A percentile compares a stretch with the other conserved stretches of the same genome.
Conservation (phyloP, 1,140 invertebrate species). For the Akabosia matsudoensis region DNA sequence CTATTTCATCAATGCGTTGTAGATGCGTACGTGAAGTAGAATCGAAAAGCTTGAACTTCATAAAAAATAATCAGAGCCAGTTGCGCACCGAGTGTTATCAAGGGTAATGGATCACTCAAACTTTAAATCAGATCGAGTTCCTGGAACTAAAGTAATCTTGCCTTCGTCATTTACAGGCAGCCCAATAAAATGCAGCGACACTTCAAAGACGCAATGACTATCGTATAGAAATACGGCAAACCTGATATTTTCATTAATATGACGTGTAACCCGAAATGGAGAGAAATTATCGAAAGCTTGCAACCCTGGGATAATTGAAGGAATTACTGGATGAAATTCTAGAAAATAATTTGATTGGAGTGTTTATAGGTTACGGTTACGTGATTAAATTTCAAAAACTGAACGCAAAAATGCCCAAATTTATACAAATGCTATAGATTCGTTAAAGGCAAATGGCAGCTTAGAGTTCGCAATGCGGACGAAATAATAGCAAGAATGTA, state of each 20-base stretch:
- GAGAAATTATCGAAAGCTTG: slow-evolving; percentile 51
- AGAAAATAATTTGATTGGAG: no score
- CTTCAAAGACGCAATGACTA: slow-evolving; percentile 52
- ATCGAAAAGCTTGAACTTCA: slow-evolving; percentile 42
- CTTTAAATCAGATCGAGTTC: not conserved
- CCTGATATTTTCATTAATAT: slow-evolving; percentile 53
- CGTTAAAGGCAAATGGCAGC: no score
- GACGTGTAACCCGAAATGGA: slow-evolving; percentile 57
- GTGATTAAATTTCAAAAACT: no score
- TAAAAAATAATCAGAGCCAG: slow-evolving; percentile 41
- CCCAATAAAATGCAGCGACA: slow-evolving; percentile 53
- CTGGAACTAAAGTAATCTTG: slow-evolving; percentile 46
- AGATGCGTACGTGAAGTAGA: slow-evolving; percentile 47
- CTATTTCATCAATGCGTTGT: slow-evolving; percentile 47
- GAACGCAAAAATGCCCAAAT: no score
- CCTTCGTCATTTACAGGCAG: slow-evolving; percentile 51
- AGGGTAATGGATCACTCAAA: slow-evolving; percentile 33
- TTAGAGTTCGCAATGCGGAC: no score
- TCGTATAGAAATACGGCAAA: slow-evolving; percentile 51
- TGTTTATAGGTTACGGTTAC: no score
- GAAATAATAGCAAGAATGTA: no score
- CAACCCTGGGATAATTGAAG: slow-evolving; percentile 47
- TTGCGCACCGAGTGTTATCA: slow-evolving; percentile 45
- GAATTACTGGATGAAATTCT: no score
- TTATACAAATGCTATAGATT: no score